Conservation (phyloP, 2,888 invertebrate genomes). For the Amiota mariae region DNA sequence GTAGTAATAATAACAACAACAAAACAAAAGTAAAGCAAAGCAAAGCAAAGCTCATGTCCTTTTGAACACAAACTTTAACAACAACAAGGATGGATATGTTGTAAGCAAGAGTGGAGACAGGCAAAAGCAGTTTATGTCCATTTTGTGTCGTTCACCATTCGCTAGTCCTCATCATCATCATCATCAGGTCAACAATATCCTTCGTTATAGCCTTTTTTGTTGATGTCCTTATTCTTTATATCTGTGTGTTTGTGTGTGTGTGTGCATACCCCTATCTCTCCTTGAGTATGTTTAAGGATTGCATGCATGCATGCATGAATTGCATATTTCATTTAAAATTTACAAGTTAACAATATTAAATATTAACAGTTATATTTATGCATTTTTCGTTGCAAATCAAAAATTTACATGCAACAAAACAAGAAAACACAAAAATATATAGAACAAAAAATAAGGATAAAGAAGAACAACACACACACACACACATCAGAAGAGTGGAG, state of each 20-base stretch:
- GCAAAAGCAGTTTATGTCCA: conserved; percentile 15
- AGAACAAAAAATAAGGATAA: no score
- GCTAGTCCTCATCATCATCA: not conserved
- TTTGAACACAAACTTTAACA: conserved; percentile 21
- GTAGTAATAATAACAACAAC: no score
- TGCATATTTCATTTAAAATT: conserved; percentile 68
- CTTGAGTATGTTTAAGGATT: no score
- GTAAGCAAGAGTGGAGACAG: not conserved
- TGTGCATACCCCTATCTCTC: not conserved
- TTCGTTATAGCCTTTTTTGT: no score
- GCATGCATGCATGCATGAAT: conserved; percentile 35
- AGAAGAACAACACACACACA: not conserved
- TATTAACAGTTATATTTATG: conserved; percentile 69
- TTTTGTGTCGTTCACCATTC: conserved; percentile 28
- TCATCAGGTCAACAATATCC: conserved; percentile 21
- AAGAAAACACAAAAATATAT: not conserved
- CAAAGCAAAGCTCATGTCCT: no score
- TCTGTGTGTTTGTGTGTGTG: not conserved
- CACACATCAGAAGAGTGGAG: not conserved
- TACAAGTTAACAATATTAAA: conserved; percentile 69
- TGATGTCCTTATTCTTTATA: not conserved
- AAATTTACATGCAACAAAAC: conserved; percentile 60
- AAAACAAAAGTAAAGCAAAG: no score
- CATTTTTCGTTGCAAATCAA: conserved; percentile 65
- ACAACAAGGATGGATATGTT: conserved; percentile 35